Base-by-base conservation (phyloP, 2,888 invertebrate genomes). In the Colletes collaris region DNA sequence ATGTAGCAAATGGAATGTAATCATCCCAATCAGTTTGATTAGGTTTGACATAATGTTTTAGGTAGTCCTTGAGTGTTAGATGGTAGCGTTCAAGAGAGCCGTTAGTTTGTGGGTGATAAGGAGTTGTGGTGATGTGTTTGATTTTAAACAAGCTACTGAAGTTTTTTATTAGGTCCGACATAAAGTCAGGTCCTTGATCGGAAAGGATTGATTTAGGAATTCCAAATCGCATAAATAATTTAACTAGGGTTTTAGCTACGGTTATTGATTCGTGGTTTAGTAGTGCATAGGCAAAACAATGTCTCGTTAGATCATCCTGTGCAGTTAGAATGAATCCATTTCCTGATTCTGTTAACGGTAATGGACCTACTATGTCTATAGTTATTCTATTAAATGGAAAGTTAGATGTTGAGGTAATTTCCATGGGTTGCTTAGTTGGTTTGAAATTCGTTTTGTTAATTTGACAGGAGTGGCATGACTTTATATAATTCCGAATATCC, bases 391-490 rank as follows among this genome's bases (percentile, higher is more conserved):
- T 58, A 2, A 72, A 72, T 8, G 71, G 64, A 40, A 37, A 7
- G 1, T 72, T 58, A 1, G 56, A 35, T 8, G 58, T 66, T 40
- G 40, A 40, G 40, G 40, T 40, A 40, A 40, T 40, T 40, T 40
- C 40, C 40, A 40, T 40, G 6, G 6, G 40, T 46, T 62, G 62
- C 13, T 50, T 64, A 0, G 19, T 56, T 4, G 71, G 64, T 49
- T 65, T 71, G 35, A 64, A 58, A 27, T 64, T 64, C 2, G 71
- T 71, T 46, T 71, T 64, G 4, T 71, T 71, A 0, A 71, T 16
- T n/a, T 71, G 64, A 3, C 71, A 64, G 11, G 60, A 60, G 2
- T 13, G 37, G 13, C 66, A 73, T 3, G 16, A 1, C 37, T 35
- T 60, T 7, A 66, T 16, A 13, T 66, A 73, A 8, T 46, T 35